Conservation (phyloP, 2,113 vertebrate species). For the Chaetodon auriga region DNA sequence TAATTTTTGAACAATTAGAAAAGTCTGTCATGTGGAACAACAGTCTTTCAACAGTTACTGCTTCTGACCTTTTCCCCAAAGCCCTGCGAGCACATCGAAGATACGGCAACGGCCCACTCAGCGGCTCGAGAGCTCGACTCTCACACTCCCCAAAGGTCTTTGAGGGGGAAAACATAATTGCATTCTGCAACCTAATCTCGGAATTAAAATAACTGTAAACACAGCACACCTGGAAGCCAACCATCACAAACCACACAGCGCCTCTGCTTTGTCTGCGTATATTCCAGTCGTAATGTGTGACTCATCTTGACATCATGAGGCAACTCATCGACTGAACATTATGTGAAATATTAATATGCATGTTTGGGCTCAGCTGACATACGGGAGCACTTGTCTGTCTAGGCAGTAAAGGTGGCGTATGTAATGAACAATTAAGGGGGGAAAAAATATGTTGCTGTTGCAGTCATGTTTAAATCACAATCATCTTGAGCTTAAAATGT, state of each 20-base stretch:
- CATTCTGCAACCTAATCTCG: slow-evolving; percentile 31
- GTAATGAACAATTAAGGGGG: background rate
- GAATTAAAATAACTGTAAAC: slow-evolving; percentile 53
- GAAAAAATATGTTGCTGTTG: background rate
- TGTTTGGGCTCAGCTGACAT: background rate
- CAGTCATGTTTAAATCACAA: background rate
- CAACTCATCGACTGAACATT: slow-evolving; percentile 13
- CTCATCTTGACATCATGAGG: slow-evolving; percentile 24
- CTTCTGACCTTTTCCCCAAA: slow-evolving; percentile 76
- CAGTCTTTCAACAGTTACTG: slow-evolving; percentile 64
- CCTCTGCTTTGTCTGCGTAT: slow-evolving; percentile 14
- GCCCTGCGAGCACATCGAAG: slow-evolving; percentile 54
- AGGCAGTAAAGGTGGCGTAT: background rate
- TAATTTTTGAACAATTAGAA: slow-evolving; percentile 75
- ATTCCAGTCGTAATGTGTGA: slow-evolving; percentile 16
- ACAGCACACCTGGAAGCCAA: slow-evolving; percentile 33
- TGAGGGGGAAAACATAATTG: slow-evolving; percentile 52
- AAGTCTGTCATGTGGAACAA: slow-evolving; percentile 79
- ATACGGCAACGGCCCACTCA: slow-evolving; percentile 30
- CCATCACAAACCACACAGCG: background rate
- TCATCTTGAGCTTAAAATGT: background rate
- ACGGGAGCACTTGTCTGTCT: background rate
- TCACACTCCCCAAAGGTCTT: slow-evolving; percentile 29
- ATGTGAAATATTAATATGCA: background rate
- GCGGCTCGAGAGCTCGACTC: slow-evolving; percentile 39